These are phyloP conservation scores for Coracopsis vasa DNA, from an alignment of 2,113 vertebrate species.

Conservation along the genomic window DNA sequence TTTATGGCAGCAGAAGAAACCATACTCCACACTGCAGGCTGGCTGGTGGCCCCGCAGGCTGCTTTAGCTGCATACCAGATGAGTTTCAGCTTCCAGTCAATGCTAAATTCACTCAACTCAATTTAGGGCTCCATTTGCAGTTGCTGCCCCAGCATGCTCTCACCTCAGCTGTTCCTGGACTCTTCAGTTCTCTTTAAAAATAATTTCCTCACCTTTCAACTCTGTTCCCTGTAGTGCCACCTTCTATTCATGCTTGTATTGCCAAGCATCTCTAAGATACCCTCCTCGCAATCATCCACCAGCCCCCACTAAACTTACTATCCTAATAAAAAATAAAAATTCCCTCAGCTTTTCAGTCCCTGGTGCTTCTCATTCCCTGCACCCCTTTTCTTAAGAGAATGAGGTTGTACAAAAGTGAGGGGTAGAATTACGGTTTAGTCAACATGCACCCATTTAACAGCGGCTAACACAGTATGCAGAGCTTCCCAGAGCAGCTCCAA, in stretches of 20 bases:
- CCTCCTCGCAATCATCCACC: not conserved
- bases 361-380: not conserved
- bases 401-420: not conserved
- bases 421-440: not conserved
- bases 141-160: not conserved
- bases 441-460: not conserved
- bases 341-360: not conserved
- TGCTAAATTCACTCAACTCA: not conserved
- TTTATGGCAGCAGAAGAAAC: not conserved
- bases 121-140: not conserved
- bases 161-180: not conserved
- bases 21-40: not conserved
- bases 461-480: not conserved
- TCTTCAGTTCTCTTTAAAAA: not conserved
- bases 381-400: not conserved
- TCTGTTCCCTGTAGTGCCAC: not conserved
- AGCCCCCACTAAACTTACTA: not conserved
- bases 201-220: not conserved
- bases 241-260: not conserved
- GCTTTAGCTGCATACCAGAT: not conserved
- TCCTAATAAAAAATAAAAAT: not conserved
- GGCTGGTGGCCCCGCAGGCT: not conserved
- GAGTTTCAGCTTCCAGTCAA: not conserved
- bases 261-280: not conserved
- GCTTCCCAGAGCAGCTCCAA: not conserved